Evolutionary conservation across 2,113 vertebrate genomes (phyloP).

Genomic region (Zootoca vivipara): DNA sequence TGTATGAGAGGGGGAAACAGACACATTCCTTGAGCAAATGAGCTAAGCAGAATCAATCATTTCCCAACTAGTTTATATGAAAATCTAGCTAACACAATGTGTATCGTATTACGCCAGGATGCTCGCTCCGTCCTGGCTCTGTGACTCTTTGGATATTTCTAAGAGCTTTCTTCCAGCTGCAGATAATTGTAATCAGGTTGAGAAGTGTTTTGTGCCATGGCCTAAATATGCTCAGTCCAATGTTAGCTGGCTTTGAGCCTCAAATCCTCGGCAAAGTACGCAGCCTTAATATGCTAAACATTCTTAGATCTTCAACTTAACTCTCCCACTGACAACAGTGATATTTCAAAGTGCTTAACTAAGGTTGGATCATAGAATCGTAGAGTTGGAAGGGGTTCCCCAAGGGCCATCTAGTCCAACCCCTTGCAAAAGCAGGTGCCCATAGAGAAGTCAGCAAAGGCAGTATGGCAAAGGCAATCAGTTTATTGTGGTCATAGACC

Average conservation of each 20-base stretch:
- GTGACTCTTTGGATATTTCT: not conserved
- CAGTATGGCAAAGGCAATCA: not conserved
- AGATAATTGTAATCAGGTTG: conserved; percentile 28
- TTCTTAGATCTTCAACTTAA: not conserved
- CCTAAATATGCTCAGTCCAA: not conserved
- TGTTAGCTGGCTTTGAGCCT: not conserved
- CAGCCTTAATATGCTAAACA: not conserved
- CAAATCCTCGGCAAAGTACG: not conserved
- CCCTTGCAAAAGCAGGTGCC: not conserved
- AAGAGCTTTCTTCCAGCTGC: not conserved
- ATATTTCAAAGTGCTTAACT: not conserved
- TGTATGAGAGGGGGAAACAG: not conserved
- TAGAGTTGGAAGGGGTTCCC: no score
- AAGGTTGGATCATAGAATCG: not conserved
- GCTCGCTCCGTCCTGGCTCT: not conserved
- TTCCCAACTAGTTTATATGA: not conserved
- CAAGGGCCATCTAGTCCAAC: no score
- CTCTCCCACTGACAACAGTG: not conserved
- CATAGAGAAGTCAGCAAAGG: not conserved
- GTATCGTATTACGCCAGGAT: conserved; percentile 4
- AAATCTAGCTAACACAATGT: not conserved
- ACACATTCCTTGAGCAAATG: not conserved
- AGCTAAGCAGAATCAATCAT: not conserved
- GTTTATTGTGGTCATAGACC: not conserved
- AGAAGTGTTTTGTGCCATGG: not conserved